A percentile compares a stretch with the other conserved stretches of the same genome.
These are phyloP conservation scores for Lasioglossum oenotherae DNA, from an alignment of 2,888 invertebrate genomes.

Conservation along the genomic window DNA sequence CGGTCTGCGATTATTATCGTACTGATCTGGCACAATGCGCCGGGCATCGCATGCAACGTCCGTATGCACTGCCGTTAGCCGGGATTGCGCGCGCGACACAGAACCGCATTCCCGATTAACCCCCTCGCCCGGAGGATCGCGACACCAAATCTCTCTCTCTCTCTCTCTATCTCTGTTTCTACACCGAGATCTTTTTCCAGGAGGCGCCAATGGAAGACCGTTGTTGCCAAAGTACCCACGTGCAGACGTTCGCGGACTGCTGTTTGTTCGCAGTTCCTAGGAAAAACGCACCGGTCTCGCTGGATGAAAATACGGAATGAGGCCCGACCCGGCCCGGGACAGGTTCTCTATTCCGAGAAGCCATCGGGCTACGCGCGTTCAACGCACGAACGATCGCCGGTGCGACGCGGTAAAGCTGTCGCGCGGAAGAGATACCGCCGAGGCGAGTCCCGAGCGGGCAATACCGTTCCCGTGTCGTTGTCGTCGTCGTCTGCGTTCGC, in stretches of 20 bases:
- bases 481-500: neutral
- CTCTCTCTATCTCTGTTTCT: too few relatives aligned
- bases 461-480: conserved; percentile 16
- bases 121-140: neutral
- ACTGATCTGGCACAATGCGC: conserved; percentile 63
- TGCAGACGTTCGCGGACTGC: neutral
- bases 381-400: conserved; percentile 25
- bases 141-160: neutral
- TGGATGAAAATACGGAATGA: conserved; percentile 15
- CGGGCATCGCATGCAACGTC: conserved; percentile 54
- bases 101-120: conserved; percentile 16
- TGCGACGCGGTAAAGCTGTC: conserved; percentile 43
- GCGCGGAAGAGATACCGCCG: conserved; percentile 32
- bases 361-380: conserved; percentile 29
- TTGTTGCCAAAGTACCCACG: neutral
- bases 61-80: conserved; percentile 41
- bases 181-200: neutral
- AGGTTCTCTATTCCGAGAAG: conserved; percentile 40
- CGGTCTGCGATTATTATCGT: conserved; percentile 65
- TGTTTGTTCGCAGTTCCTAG: neutral
- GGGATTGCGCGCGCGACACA: conserved; percentile 24
- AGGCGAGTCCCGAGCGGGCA: neutral
- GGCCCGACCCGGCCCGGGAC: neutral
- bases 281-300: neutral
- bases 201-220: neutral